Base-by-base conservation (phyloP, 1,140 invertebrate species). In the Pollicipes pollicipes region DNA sequence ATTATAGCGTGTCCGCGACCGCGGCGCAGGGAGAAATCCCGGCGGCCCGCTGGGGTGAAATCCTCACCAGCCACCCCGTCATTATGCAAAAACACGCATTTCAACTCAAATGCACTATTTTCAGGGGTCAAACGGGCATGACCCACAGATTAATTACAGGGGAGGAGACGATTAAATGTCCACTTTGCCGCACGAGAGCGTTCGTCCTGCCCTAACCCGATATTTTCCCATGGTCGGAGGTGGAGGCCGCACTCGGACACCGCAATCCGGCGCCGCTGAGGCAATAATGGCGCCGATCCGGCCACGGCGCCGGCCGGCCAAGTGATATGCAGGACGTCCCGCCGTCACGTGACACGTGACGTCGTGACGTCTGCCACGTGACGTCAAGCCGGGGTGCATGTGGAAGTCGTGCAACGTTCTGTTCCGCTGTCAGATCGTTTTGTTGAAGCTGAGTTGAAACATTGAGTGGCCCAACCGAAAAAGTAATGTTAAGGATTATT, bases 71-170 rank as follows among this genome's bases (percentile, higher is more conserved):
- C 45, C 2, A 58, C 13, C 45, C 45, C 45, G 24, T 58, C 45
- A 58, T 58, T 58, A 58, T 58, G 45, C 45, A 58, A 58, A 58
- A 58, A 58, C 45, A 21, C 45, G 45, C 45, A 58, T 58, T 58
- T 58, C 45, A 58, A 58, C 45, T 58, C 45, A 58, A 58, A 58
- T 58, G 45, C 45, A 58, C 45, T 58, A 58, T 58, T 58, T 58
- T 58, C 45, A 58, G 45, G 45, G 45, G 45, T 58, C 45, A 58
- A 58, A 58, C 45, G 45, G 45, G 45, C 45, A 58, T 58, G 45
- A 58, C 45, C 45, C 21, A 24, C 13, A 24, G 45, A 58, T 58
- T 58, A 58, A 58, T 58, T 58, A 58, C 45, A 13, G 45, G 45
- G 45, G 45, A 58, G 45, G 45, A 10, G 45, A 58, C 45, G 45